Evolutionary conservation across 2,113 vertebrate genomes (phyloP).

Genomic region (Suncus etruscus): DNA sequence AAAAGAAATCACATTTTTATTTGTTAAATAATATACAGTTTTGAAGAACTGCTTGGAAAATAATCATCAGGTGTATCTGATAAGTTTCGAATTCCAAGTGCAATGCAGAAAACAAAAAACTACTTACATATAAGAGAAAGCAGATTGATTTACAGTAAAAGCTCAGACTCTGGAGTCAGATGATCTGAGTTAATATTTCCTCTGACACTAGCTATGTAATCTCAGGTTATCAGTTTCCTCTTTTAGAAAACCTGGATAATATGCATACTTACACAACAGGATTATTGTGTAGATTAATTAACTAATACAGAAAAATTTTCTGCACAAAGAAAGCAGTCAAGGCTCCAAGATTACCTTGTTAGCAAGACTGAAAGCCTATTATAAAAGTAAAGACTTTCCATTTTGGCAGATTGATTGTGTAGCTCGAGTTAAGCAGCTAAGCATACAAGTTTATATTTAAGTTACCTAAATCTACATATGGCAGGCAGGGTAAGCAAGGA

Average conservation of each 20-base stretch:
- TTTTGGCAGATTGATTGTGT: background rate
- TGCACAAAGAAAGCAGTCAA: background rate
- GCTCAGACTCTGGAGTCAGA: background rate
- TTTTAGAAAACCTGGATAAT: background rate
- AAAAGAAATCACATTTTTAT: slow-evolving; percentile 19
- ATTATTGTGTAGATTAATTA: background rate
- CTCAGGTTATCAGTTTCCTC: background rate
- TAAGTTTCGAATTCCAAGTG: background rate
- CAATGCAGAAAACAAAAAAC: background rate
- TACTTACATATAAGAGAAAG: background rate
- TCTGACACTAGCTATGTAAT: background rate
- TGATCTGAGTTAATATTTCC: background rate
- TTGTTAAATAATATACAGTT: background rate
- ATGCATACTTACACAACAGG: background rate
- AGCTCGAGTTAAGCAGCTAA: background rate
- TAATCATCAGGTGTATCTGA: background rate
- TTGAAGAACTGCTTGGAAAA: slow-evolving; percentile 40
- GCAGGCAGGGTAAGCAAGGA: background rate
- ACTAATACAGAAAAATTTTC: background rate
- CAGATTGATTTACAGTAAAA: background rate
- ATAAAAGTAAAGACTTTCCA: background rate
- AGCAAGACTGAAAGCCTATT: background rate
- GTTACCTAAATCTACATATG: background rate
- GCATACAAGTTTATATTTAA: slow-evolving; percentile 8
- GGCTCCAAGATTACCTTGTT: background rate